Base-by-base conservation (phyloP, 2,888 invertebrate species). In the Cephus pulcher region DNA sequence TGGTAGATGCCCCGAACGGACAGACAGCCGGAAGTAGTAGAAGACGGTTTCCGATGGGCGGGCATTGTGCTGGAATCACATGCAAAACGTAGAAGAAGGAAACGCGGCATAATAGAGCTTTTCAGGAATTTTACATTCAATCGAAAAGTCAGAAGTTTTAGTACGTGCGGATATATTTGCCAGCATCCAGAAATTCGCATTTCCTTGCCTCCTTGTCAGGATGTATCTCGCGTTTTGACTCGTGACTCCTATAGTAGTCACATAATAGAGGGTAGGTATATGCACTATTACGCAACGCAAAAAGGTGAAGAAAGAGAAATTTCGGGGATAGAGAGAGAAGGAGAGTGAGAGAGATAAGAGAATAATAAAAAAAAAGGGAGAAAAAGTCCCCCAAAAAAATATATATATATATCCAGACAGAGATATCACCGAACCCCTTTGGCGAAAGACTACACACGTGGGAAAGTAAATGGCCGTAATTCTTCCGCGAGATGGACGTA, bases 1-100 rank as follows among this genome's bases (percentile, higher is more conserved):
- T 56, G 56, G 56, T 56, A 56, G 56, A 56, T 56, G 23, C 23
- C 56, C 82, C 79, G 56, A 30, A 79, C 82, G 82, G 85, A 84
- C 86, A 82, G 86, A 82, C 86, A 86, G 85, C 75, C 87, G 88
- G 89, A 89, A 88, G 85, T 86, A 85, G 86, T 88, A 86, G 85
- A 86, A 85, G 86, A 86, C 86, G 81, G 85, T 84, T 88, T 89
- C 88, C 89, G 89, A 89, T 89, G 87, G 87, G 85, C 82, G 83
- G 23, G 86, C 82, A 89, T 89, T 89, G 88, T 89, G 83, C 83
- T 81, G 81, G 84, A 86, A 87, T 87, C 84, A 84, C 84, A 86
- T 88, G 86, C 86, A 88, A 87, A 87, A 86, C 85, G 83, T 82
- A 84, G 56, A 56, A 23, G 56, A 56, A 56, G 81, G 83, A 88